Percentiles rank a stretch among this genome's conserved stretches.
phyloP scores from a whole-genome alignment of 1,140 invertebrate genomes.

The Hyles euphorbiae region DNA sequence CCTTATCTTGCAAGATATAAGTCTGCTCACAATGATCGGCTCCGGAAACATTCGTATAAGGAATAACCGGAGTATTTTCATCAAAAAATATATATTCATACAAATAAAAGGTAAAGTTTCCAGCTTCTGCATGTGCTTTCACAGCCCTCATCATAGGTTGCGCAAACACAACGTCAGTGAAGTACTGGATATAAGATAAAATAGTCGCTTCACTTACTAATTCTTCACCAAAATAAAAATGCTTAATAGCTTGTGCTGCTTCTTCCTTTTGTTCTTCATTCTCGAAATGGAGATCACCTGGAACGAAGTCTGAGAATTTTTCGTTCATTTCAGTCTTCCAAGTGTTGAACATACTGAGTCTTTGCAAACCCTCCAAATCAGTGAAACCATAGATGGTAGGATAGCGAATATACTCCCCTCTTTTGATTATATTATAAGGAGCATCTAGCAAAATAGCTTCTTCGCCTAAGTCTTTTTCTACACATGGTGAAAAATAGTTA shows the following conservation, averaged over 20 bases:
- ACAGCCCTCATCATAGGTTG: conserved; percentile 35
- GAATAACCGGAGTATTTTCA: conserved; percentile 24
- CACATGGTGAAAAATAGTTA: conserved; percentile 40
- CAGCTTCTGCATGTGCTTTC: conserved; percentile 30
- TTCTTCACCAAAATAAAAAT: conserved; percentile 33
- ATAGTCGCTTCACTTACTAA: conserved; percentile 30
- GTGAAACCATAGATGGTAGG: conserved; percentile 32
- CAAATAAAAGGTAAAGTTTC: conserved; percentile 39
- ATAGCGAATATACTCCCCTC: conserved; percentile 24
- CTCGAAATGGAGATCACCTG: conserved; percentile 38
- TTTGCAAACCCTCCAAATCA: conserved; percentile 45
- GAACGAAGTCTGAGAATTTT: conserved; percentile 31
- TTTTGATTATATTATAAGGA: conserved; percentile 41
- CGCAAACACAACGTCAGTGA: conserved; percentile 39
- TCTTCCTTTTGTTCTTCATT: conserved; percentile 25
- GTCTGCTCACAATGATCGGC: conserved; percentile 38
- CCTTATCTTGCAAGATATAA: conserved; percentile 25
- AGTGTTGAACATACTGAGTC: conserved; percentile 31
- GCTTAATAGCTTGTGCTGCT: conserved; percentile 30
- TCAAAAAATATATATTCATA: conserved; percentile 46
- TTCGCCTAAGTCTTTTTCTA: conserved; percentile 39
- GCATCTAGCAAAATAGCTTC: conserved; percentile 41
- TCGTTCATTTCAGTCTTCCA: conserved; percentile 29
- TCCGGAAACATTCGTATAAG: conserved; percentile 29
- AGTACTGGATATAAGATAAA: conserved; percentile 39